Conservation (phyloP, 1,140 invertebrate species). For the Drosophila melanica region DNA sequence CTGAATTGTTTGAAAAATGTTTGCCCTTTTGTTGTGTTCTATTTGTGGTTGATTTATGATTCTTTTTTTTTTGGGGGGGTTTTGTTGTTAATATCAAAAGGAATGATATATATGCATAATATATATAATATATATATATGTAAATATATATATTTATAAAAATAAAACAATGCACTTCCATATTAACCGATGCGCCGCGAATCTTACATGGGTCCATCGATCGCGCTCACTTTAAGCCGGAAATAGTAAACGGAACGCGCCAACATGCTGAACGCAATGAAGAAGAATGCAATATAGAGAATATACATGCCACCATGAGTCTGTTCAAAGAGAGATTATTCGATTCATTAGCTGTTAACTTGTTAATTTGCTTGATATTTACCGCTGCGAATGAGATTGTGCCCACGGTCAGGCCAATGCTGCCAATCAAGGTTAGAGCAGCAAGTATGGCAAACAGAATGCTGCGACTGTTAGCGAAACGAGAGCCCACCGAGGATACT, state of each 20-base stretch:
- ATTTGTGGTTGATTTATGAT: slow-evolving; percentile 39
- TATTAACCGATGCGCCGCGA: slow-evolving; percentile 45
- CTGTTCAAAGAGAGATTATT: slow-evolving; percentile 53
- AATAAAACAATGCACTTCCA: slow-evolving; percentile 77
- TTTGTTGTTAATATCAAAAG: slow-evolving; percentile 82
- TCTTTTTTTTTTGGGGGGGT: slow-evolving; percentile 22
- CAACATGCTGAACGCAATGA: slow-evolving; percentile 89
- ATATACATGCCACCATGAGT: slow-evolving; percentile 92
- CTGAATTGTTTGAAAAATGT: slow-evolving; percentile 4
- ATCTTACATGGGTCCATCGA: slow-evolving; percentile 91
- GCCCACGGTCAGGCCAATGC: slow-evolving; percentile 91
- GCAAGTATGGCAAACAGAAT: slow-evolving; percentile 92
- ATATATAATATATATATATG: slow-evolving; percentile 65
- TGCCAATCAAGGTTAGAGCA: slow-evolving; percentile 89
- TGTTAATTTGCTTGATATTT: slow-evolving; percentile 15
- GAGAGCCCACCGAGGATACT: slow-evolving; percentile 95
- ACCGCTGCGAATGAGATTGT: slow-evolving; percentile 85
- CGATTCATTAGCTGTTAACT: background rate
- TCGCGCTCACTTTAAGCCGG: slow-evolving; percentile 94
- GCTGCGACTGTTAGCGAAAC: slow-evolving; percentile 91
- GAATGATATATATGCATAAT: slow-evolving; percentile 82
- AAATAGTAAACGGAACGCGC: slow-evolving; percentile 94
- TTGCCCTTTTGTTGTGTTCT: slow-evolving; percentile 42
- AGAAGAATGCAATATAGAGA: slow-evolving; percentile 92
- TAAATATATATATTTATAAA: slow-evolving; percentile 64